Conservation (phyloP, 2,888 invertebrate genomes). For the Troides aeacus region DNA sequence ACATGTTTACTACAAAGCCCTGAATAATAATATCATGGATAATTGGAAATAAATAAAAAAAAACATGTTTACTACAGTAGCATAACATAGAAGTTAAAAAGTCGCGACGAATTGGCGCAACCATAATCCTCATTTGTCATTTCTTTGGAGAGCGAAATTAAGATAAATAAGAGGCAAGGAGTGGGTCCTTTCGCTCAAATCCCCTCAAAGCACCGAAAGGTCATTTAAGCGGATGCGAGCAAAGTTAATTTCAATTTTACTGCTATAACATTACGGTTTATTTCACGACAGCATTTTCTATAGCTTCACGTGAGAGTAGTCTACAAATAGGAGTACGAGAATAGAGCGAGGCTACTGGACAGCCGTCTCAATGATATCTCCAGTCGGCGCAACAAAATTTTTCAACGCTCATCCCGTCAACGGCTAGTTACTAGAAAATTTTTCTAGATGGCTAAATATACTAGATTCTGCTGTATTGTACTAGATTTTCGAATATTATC, state of each 20-base stretch:
- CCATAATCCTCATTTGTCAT: slow-evolving; percentile 68
- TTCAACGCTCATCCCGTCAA: slow-evolving; percentile 40
- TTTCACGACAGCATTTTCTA: slow-evolving; percentile 48
- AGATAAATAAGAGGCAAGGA: slow-evolving; percentile 74
- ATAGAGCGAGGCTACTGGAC: slow-evolving; percentile 78
- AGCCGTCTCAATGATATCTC: slow-evolving; percentile 63
- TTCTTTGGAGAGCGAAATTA: slow-evolving; percentile 70
- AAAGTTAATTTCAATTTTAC: slow-evolving; percentile 53
- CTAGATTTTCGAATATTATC: not conserved
- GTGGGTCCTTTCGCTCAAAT: slow-evolving; percentile 69
- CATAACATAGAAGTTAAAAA: slow-evolving; percentile 33
- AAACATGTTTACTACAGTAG: slow-evolving; percentile 12
- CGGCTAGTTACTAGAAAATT: slow-evolving; percentile 26
- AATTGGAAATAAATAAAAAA: no score
- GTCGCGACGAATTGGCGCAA: slow-evolving; percentile 56
- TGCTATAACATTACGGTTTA: slow-evolving; percentile 51
- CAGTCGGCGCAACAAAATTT: slow-evolving; percentile 56
- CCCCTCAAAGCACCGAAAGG: slow-evolving; percentile 47
- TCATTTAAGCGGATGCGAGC: slow-evolving; percentile 39
- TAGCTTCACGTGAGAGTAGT: slow-evolving; percentile 67
- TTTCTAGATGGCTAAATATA: not conserved
- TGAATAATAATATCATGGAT: no score
- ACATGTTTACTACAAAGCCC: not conserved
- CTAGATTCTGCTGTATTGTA: not conserved
- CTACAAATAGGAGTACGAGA: slow-evolving; percentile 78